Percentiles rank a stretch among this genome's conserved stretches.
phyloP scores from a whole-genome alignment of 2,888 invertebrate genomes.

The Euspilapteryx auroguttella region DNA sequence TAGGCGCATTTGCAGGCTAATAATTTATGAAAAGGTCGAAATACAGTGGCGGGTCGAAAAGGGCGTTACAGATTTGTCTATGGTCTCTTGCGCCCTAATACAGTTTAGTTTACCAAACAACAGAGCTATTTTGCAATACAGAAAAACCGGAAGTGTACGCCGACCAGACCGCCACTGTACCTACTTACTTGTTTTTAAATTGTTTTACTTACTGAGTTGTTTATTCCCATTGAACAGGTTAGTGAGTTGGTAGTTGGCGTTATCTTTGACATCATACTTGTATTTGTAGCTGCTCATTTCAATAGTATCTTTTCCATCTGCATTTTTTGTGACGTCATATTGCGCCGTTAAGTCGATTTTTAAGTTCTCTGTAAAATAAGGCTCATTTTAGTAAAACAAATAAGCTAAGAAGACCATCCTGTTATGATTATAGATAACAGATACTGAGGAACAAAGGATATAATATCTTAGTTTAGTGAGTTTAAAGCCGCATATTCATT shows the following conservation, averaged over 20 bases:
- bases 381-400: too few species aligned
- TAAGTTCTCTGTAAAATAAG: conserved; percentile 24
- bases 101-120: neutral
- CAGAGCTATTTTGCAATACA: too few species aligned
- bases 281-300: conserved; percentile 22
- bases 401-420: too few species aligned
- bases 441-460: neutral
- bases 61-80: too few species aligned
- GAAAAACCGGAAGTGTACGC: too few species aligned
- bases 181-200: too few species aligned
- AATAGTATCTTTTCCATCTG: conserved; percentile 21
- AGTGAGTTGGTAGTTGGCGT: conserved; percentile 21
- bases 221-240: conserved; percentile 42
- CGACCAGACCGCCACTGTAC: neutral
- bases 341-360: conserved; percentile 15
- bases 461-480: neutral
- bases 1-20: too few species aligned
- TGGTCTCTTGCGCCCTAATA: too few species aligned
- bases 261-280: conserved; percentile 24
- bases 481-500: neutral
- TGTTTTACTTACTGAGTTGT: conserved; percentile 23
- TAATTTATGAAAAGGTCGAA: too few species aligned
- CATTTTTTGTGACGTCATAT: conserved; percentile 16
- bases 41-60: neutral
- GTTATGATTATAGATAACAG: too few species aligned